Evolutionary conservation across 2,797 vertebrate species (phyloP).

Genomic region (Austrolebias charrua): DNA sequence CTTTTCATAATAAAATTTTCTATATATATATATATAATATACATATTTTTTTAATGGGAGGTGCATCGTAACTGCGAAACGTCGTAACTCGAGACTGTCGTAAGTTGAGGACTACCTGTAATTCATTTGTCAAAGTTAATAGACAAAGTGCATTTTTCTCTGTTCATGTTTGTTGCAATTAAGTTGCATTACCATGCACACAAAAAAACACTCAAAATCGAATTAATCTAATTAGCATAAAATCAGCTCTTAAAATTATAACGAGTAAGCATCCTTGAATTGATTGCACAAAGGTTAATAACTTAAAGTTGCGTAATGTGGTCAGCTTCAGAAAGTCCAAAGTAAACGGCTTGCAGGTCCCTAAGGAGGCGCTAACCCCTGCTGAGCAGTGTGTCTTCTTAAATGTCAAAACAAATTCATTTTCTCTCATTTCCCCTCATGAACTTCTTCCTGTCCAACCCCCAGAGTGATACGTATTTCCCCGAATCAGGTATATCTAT

Average conservation of each 20-base stretch:
- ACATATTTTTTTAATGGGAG: too few species aligned
- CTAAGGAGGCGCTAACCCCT: slow-evolving; percentile 43
- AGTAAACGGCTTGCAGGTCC: slow-evolving; percentile 47
- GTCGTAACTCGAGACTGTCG: too few species aligned
- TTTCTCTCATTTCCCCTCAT: slow-evolving; percentile 20
- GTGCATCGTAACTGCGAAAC: too few species aligned
- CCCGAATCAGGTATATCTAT: slow-evolving; percentile 14
- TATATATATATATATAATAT: too few species aligned
- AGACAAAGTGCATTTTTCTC: background rate
- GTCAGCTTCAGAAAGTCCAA: slow-evolving; percentile 1
- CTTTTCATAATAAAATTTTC: too few species aligned
- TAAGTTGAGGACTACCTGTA: too few species aligned
- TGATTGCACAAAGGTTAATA: background rate
- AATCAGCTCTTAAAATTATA: background rate
- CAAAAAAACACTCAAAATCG: background rate
- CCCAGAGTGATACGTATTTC: slow-evolving; percentile 36
- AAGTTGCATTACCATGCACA: background rate
- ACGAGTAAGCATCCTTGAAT: background rate
- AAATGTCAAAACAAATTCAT: slow-evolving; percentile 63
- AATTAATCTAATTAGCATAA: too few species aligned
- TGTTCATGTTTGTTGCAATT: background rate
- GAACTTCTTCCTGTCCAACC: slow-evolving; percentile 18
- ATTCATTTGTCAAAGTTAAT: background rate
- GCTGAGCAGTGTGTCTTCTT: slow-evolving; percentile 39
- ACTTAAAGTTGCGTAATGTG: background rate